Evolutionary conservation across 2,888 invertebrate species (phyloP).

Genomic region (Seira sanloemensis): DNA sequence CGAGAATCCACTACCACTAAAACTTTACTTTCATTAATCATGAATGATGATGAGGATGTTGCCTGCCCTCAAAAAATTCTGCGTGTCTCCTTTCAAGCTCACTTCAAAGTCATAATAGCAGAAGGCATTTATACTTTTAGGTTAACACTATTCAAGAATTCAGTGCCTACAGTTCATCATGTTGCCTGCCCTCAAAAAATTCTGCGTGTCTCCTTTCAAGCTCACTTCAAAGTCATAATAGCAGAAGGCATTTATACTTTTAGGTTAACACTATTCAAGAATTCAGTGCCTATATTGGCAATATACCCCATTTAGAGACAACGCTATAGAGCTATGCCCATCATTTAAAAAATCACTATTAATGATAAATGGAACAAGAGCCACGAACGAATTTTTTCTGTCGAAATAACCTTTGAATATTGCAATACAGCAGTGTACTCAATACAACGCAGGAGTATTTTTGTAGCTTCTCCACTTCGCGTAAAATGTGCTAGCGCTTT

Average conservation of each 20-base stretch:
- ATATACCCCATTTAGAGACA: not conserved
- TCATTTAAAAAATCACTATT: constrained; percentile 1
- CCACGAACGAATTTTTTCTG: not conserved
- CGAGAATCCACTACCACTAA: not conserved
- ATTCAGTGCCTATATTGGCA: not conserved
- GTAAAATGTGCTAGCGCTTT: not conserved
- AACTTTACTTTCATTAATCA: constrained; percentile 37
- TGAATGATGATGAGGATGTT: constrained; percentile 14
- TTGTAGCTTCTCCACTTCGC: not conserved
- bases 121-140: too few species aligned
- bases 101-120: constrained; percentile 16
- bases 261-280: too few species aligned
- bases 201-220: constrained; percentile 10
- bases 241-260: not conserved
- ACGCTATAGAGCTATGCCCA: not conserved
- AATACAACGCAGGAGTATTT: too few species aligned
- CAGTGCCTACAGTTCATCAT: too few species aligned
- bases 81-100: constrained; percentile 14
- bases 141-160: too few species aligned
- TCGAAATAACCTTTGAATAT: not conserved
- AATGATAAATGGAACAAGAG: not conserved
- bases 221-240: constrained; percentile 23
- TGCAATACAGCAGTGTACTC: too few species aligned
- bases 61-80: constrained; percentile 20
- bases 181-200: constrained; percentile 19